phyloP scores from a whole-genome alignment of 2,113 vertebrate species.

The Crypturellus undulatus region DNA sequence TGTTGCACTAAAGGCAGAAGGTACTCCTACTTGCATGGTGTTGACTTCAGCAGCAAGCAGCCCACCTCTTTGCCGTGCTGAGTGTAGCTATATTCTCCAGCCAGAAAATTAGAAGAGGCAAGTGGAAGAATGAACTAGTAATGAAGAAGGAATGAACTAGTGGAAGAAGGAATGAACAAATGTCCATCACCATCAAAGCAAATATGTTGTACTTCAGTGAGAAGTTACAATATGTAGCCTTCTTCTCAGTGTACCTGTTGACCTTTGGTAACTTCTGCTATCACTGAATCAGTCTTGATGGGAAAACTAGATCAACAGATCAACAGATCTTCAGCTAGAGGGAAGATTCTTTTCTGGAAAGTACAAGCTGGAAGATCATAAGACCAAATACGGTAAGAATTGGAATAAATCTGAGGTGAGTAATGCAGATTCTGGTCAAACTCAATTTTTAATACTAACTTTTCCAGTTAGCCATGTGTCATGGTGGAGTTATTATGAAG shows the following conservation, averaged over 20 bases:
- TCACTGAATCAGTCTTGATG: not conserved
- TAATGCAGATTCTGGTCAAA: not conserved
- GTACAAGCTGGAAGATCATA: not conserved
- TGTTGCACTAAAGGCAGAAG: not conserved
- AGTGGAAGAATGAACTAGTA: no score
- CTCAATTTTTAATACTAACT: not conserved
- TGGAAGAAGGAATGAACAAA: not conserved
- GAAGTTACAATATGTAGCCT: not conserved
- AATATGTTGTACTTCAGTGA: rapidly evolving
- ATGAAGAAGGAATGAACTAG: not conserved
- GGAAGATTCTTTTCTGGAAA: not conserved
- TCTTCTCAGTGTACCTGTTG: not conserved
- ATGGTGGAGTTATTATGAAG: not conserved
- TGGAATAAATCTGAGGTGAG: not conserved
- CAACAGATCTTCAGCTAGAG: not conserved
- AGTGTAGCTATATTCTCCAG: not conserved
- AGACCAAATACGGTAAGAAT: not conserved
- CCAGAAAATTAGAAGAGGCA: not conserved
- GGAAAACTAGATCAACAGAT: not conserved
- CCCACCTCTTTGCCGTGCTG: rapidly evolving
- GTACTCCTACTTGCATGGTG: not conserved
- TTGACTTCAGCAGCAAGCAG: not conserved
- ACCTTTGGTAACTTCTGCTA: not conserved
- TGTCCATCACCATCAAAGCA: not conserved
- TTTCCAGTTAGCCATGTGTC: not conserved